Evolutionary conservation across 1,140 invertebrate genomes (phyloP), one percentile per base, ranked within the genome.

Genomic region (Chlorops oryzae): DNA sequence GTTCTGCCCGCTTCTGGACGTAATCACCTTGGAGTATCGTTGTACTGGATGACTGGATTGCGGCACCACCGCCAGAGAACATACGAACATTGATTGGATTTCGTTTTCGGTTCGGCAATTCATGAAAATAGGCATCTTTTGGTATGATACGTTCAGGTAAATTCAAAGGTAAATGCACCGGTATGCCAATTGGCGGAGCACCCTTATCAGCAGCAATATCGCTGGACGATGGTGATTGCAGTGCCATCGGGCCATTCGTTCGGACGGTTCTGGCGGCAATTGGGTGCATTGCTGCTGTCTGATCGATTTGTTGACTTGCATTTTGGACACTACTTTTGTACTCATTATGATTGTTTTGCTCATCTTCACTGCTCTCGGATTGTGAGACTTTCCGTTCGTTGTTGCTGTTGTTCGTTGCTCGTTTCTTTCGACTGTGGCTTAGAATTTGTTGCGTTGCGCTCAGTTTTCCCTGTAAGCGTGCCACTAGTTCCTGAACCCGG

Each of bases 91-190:
- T n/a, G n/a, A n/a, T n/a, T n/a, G n/a, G n/a, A n/a, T n/a, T n/a
- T n/a, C 25, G 34, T 20, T 44, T 44, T 18, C 42, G 42, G 59
- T 78, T 78, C 1, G 78, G 75, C 45, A 80, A 73, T 25, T 80
- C 77, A 49, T 80, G 78, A 52, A 80, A 80, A 57, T 79, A 80
- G 3, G 78, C 78, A 62, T 80, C 78, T 71, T 79, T 80, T 13
- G 78, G 78, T 44, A 79, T 75, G 13, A 21, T 32, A 12, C 42
- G 25, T 44, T 44, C 42, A 3, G 42, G 42, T 28, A 25, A 44
- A 20, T 44, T n/a, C n/a, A n/a, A n/a, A n/a, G n/a, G n/a, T n/a
- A n/a, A n/a, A n/a, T n/a, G n/a, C n/a, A n/a, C n/a, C n/a, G n/a
- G n/a, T n/a, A n/a, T n/a, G n/a, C n/a, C n/a, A n/a, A n/a, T n/a